Percentiles rank a stretch among this genome's conserved stretches.
These are phyloP conservation scores for Beris chalybata DNA, from an alignment of 2,888 invertebrate genomes.

Conservation along the genomic window DNA sequence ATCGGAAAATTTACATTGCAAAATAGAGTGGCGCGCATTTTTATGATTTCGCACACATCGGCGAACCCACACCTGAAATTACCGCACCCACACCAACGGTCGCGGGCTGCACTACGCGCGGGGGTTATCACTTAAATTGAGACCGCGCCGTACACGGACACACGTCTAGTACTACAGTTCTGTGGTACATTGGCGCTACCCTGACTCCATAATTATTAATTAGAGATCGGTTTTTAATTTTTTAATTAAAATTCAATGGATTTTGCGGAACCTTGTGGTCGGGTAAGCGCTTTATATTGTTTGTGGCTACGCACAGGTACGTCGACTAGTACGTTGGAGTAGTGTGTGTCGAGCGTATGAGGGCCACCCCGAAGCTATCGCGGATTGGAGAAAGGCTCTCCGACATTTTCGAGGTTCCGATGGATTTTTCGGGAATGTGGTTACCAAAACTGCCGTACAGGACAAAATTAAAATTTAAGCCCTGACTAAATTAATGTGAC, in stretches of 20 bases:
- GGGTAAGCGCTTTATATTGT: slow-evolving; percentile 26
- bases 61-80: neutral
- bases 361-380: neutral
- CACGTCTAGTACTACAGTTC: neutral
- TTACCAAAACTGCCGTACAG: neutral
- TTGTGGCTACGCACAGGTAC: slow-evolving; percentile 1
- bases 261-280: slow-evolving; percentile 32
- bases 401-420: slow-evolving; percentile 1
- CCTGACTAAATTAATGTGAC: slow-evolving; percentile 38
- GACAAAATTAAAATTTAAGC: slow-evolving; percentile 39
- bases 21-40: slow-evolving; percentile 17
- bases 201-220: slow-evolving; percentile 39
- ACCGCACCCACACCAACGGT: neutral
- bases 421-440: neutral
- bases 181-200: neutral
- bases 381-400: too few relatives aligned
- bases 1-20: slow-evolving; percentile 29
- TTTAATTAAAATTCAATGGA: slow-evolving; percentile 40
- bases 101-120: neutral
- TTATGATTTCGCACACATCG: neutral
- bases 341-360: neutral
- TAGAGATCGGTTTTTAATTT: slow-evolving; percentile 40
- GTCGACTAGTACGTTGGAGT: too few relatives aligned
- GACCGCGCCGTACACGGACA: neutral
- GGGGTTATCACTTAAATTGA: slow-evolving; percentile 4